phyloP scores from a whole-genome alignment of 2,888 invertebrate species.

The Frankliniella intonsa region DNA sequence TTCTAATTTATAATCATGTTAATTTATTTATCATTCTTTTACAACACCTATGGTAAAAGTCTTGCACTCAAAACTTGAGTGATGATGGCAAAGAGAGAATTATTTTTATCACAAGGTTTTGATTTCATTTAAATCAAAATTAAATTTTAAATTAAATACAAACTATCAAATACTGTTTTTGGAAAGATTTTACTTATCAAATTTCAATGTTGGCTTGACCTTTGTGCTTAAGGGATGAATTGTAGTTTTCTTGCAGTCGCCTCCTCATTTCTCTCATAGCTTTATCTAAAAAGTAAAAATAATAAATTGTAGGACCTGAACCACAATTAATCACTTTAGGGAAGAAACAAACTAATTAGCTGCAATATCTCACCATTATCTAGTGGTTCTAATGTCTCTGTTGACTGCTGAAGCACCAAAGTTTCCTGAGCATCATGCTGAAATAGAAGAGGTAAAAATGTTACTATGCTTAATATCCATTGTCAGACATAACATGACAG shows the following conservation, averaged over 20 bases:
- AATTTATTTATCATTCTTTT: not conserved
- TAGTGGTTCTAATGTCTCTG: too few relatives aligned
- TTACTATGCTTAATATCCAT: too few relatives aligned
- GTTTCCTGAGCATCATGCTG: not conserved
- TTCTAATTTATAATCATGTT: not conserved
- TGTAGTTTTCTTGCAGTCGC: not conserved
- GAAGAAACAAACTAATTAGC: not conserved
- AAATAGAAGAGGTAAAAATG: not conserved
- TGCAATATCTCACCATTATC: not conserved
- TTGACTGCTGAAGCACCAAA: not conserved
- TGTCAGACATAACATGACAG: too few relatives aligned
- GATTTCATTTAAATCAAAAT: not conserved
- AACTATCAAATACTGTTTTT: not conserved
- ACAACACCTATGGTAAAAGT: too few relatives aligned
- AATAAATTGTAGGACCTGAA: not conserved
- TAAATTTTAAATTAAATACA: not conserved
- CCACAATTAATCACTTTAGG: not conserved
- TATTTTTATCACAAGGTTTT: not conserved
- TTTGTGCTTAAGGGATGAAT: not conserved
- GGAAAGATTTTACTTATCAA: not conserved
- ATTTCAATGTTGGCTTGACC: not conserved
- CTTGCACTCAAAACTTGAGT: not conserved
- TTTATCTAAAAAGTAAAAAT: not conserved
- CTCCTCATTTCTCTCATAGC: not conserved
- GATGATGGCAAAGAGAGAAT: not conserved